Conservation (phyloP, 2,888 invertebrate species). For the Drosophila diplacantha region DNA sequence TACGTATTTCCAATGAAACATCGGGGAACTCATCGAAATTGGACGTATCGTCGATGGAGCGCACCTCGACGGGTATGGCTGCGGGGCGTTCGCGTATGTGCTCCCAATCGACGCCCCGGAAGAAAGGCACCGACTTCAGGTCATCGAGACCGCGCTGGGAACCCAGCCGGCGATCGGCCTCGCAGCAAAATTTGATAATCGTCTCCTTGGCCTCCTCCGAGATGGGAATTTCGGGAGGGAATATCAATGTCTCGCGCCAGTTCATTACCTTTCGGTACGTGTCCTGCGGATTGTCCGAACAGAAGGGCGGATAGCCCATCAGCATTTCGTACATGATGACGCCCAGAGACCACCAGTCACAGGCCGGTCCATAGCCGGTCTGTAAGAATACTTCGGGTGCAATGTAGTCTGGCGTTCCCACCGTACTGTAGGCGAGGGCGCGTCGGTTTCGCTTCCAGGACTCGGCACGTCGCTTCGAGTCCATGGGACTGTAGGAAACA, state of each 20-base stretch:
- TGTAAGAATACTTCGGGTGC: constrained; percentile 99
- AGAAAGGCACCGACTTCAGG: constrained; percentile 94
- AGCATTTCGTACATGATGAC: constrained; percentile 99
- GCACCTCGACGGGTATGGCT: constrained; percentile 97
- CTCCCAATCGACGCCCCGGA: constrained; percentile 98
- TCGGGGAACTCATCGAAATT: constrained; percentile 99
- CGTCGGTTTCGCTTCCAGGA: constrained; percentile 99
- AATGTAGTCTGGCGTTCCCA: constrained; percentile 99
- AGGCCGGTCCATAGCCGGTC: constrained; percentile 98
- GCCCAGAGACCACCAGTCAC: constrained; percentile 99
- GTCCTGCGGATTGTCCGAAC: constrained; percentile 88
- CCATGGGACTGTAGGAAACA: constrained; percentile 85
- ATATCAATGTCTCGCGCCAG: constrained; percentile 98
- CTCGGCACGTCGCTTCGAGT: constrained; percentile 98
- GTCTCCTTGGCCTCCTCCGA: constrained; percentile 98
- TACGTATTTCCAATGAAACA: constrained; percentile 98
- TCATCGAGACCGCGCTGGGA: constrained; percentile 95
- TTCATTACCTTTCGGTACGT: constrained; percentile 94
- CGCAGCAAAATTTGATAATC: constrained; percentile 97
- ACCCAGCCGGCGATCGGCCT: constrained; percentile 94
- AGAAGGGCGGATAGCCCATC: constrained; percentile 99
- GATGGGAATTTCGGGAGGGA: constrained; percentile 99
- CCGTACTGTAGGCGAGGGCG: constrained; percentile 94
- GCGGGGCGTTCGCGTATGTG: constrained; percentile 99
- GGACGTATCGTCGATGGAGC: constrained; percentile 99